Percentiles rank a stretch among this genome's conserved stretches.
Conservation (phyloP, 2,888 invertebrate genomes). For the Bembecia ichneumoniformis region DNA sequence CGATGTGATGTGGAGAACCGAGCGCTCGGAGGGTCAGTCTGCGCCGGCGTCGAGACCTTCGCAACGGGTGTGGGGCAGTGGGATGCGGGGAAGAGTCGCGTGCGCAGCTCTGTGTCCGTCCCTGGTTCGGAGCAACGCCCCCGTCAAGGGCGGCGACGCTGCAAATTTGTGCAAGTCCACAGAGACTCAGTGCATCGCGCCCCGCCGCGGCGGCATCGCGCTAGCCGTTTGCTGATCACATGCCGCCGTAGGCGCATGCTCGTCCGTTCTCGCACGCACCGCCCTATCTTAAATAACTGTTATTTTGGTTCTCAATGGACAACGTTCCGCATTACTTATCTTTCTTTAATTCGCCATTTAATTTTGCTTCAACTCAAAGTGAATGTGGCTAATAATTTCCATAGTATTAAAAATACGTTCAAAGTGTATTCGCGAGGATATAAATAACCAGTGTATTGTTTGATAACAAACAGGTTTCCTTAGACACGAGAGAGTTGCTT, state of each 20-base stretch:
- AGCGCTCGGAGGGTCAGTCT: constrained; percentile 22
- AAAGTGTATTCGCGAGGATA: no score
- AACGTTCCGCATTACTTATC: constrained; percentile 62
- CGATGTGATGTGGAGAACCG: not conserved
- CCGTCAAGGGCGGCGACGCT: constrained; percentile 72
- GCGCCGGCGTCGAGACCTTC: constrained; percentile 15
- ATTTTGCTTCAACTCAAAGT: constrained; percentile 13
- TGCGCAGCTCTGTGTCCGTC: constrained; percentile 64
- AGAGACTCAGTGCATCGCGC: constrained; percentile 69
- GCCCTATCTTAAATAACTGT: constrained; percentile 63
- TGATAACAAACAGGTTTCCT: not conserved
- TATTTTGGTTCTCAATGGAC: constrained; percentile 66
- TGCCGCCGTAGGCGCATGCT: constrained; percentile 34
- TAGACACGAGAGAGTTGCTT: not conserved
- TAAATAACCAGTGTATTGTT: no score
- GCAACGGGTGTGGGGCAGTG: constrained; percentile 27
- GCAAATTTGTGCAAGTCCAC: constrained; percentile 71
- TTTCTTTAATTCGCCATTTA: constrained; percentile 26
- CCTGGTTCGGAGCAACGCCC: constrained; percentile 72
- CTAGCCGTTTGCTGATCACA: constrained; percentile 36
- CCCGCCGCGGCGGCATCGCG: constrained; percentile 70
- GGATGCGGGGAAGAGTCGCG: constrained; percentile 61
- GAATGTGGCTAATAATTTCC: not conserved
- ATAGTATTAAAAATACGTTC: not conserved
- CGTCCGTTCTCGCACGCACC: constrained; percentile 17